phyloP scores from a whole-genome alignment of 2,113 vertebrate species.

The Anguilla rostrata region DNA sequence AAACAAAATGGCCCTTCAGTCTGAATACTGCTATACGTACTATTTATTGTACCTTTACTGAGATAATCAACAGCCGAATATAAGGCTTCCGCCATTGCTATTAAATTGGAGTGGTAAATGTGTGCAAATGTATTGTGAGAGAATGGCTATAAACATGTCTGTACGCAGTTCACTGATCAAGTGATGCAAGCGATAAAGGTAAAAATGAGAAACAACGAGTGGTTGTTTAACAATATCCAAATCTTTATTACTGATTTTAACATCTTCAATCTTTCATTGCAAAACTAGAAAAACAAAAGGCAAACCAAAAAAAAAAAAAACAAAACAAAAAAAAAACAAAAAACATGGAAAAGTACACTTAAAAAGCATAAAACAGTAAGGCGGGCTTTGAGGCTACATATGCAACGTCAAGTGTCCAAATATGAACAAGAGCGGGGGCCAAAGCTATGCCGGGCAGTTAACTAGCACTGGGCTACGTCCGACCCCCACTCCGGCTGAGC shows the following conservation, averaged over 20 bases:
- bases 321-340: too few relatives aligned
- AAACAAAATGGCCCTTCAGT: too few relatives aligned
- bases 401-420: constrained; percentile 35
- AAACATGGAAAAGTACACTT: constrained; percentile 23
- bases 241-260: constrained; percentile 67
- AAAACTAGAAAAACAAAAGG: constrained; percentile 54
- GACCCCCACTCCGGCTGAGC: not conserved
- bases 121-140: not conserved
- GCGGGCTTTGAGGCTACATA: constrained; percentile 47
- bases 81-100: not conserved
- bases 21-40: too few relatives aligned
- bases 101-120: not conserved
- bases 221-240: constrained; percentile 62
- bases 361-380: constrained; percentile 45
- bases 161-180: constrained; percentile 47
- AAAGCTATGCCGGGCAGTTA: not conserved
- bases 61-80: not conserved
- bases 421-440: not conserved
- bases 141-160: not conserved
- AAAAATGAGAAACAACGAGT: not conserved
- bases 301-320: not conserved
- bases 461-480: not conserved
- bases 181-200: not conserved
- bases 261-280: constrained; percentile 59
- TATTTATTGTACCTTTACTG: not conserved